Conservation (phyloP, 1,140 invertebrate species). For the Lucilia cuprina region DNA sequence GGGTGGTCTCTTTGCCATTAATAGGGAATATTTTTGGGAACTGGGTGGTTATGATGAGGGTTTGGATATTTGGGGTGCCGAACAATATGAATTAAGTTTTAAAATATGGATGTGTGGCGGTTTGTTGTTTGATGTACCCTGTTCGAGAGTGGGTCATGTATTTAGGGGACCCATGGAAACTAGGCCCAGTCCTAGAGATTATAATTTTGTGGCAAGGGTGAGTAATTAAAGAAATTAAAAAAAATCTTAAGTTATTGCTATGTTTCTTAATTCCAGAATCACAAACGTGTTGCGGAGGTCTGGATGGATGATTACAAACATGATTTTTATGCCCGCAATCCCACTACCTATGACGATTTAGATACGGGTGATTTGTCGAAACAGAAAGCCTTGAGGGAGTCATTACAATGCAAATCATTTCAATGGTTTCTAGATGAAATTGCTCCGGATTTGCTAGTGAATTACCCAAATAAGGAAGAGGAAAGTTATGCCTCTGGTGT, state of each 20-base stretch:
- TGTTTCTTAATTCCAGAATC: slow-evolving; percentile 69
- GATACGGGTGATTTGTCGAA: slow-evolving; percentile 83
- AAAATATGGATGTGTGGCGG: slow-evolving; percentile 93
- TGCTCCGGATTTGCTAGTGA: slow-evolving; percentile 88
- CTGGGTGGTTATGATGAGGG: slow-evolving; percentile 92
- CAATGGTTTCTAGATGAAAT: slow-evolving; percentile 96
- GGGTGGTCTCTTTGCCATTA: slow-evolving; percentile 93
- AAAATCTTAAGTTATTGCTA: background rate
- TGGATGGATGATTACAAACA: slow-evolving; percentile 99
- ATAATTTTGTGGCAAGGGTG: slow-evolving; percentile 52
- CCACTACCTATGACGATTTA: slow-evolving; percentile 75
- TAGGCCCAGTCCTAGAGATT: background rate
- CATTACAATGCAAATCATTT: slow-evolving; percentile 88
- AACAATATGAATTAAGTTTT: slow-evolving; percentile 97
- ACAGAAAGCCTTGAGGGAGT: slow-evolving; percentile 77
- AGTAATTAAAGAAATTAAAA: background rate
- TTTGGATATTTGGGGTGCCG: slow-evolving; percentile 95
- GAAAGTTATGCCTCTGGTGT: slow-evolving; percentile 83
- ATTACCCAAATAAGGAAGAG: slow-evolving; percentile 91
- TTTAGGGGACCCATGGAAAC: slow-evolving; percentile 65
- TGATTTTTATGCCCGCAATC: slow-evolving; percentile 79
- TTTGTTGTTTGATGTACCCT: slow-evolving; percentile 88
- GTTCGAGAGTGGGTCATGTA: slow-evolving; percentile 95
- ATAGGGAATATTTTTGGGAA: slow-evolving; percentile 92
- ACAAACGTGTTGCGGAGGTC: slow-evolving; percentile 90